Conservation (phyloP, 2,113 vertebrate genomes). For the Elephas maximus region DNA sequence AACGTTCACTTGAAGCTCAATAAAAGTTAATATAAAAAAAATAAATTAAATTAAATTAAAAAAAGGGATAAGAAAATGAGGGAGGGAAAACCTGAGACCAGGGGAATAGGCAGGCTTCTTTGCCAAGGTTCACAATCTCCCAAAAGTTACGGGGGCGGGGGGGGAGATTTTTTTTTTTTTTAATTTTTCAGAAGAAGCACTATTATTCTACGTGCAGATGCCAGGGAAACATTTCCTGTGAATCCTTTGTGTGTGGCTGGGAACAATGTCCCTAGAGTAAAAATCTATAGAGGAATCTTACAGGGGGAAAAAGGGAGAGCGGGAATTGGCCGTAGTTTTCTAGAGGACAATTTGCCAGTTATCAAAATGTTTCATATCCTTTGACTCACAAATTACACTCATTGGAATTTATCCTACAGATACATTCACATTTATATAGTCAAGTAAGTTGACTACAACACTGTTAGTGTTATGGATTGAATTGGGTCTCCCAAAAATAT, state of each 20-base stretch:
- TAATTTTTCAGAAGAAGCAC: neutral
- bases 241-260: neutral
- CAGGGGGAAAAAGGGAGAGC: neutral
- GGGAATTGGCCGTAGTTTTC: neutral
- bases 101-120: neutral
- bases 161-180: neutral
- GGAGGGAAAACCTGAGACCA: neutral
- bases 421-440: neutral
- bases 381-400: slow-evolving; percentile 10
- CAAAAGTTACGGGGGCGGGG: neutral
- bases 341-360: neutral
- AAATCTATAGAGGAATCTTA: neutral
- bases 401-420: neutral
- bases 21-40: neutral
- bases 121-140: neutral
- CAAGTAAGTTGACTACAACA: neutral
- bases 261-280: neutral
- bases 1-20: no score
- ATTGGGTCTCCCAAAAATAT: neutral
- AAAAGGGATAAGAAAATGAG: neutral
- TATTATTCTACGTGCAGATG: slow-evolving; percentile 11
- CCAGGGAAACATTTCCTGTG: neutral
- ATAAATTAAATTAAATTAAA: neutral
- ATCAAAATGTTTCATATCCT: slow-evolving; percentile 4
- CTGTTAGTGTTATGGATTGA: neutral